Conservation (phyloP, 2,797 vertebrate genomes). For the Anisognathus igniventris region DNA sequence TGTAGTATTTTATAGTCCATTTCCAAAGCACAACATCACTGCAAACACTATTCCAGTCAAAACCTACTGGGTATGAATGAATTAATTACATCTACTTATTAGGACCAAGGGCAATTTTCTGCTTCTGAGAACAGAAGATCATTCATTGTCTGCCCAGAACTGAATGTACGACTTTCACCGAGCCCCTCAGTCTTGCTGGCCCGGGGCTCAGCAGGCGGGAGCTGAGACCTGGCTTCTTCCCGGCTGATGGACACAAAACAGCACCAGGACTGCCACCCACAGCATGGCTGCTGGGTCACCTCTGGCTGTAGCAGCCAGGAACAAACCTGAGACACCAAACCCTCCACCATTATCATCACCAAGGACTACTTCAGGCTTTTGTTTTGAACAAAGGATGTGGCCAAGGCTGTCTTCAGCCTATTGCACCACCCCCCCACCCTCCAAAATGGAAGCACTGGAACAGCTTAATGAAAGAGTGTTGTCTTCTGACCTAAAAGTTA, state of each 20-base stretch:
- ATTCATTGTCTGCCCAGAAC: background rate
- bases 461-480: background rate
- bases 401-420: background rate
- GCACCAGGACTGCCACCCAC: background rate
- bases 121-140: background rate
- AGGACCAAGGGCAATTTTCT: background rate
- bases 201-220: background rate
- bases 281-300: background rate
- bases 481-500: background rate
- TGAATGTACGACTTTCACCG: background rate
- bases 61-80: background rate
- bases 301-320: background rate
- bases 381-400: background rate
- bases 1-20: background rate
- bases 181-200: background rate
- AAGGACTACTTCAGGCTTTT: background rate
- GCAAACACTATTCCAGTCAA: background rate
- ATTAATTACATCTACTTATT: background rate
- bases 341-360: background rate
- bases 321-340: background rate
- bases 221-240: background rate
- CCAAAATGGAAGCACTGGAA: background rate
- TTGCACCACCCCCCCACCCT: fast-evolving
- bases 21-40: background rate
- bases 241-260: background rate